Percentiles rank a stretch among this genome's conserved stretches.
These are phyloP conservation scores for Eilema griseolum DNA, from an alignment of 2,888 invertebrate genomes.

Conservation along the genomic window DNA sequence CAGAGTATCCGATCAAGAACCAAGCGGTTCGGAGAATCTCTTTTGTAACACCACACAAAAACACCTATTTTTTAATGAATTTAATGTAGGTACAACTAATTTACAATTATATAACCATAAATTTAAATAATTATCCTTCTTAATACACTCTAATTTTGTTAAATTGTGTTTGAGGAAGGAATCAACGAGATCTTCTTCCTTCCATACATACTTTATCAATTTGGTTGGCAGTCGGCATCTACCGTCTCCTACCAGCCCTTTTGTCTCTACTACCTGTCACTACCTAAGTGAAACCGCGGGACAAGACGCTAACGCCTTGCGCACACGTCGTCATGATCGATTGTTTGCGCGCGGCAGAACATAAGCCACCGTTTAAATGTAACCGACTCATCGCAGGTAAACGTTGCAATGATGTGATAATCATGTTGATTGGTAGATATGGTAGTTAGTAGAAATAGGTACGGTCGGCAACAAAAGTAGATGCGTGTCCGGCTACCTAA, in stretches of 20 bases:
- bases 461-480: neutral
- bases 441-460: neutral
- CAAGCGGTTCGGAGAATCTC: too few species aligned
- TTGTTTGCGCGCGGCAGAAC: slow-evolving; percentile 77
- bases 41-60: too few species aligned
- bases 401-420: slow-evolving; percentile 39
- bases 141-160: too few species aligned
- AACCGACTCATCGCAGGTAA: slow-evolving; percentile 32
- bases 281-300: slow-evolving; percentile 57
- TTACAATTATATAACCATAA: too few species aligned
- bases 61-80: too few species aligned
- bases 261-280: slow-evolving; percentile 19
- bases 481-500: too few species aligned
- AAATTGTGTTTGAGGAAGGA: too few species aligned
- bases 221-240: too few species aligned
- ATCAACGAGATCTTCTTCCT: too few species aligned
- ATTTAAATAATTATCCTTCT: too few species aligned
- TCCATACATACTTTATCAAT: neutral
- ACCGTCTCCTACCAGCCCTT: neutral
- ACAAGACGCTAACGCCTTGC: slow-evolving; percentile 62
- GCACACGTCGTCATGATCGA: slow-evolving; percentile 69
- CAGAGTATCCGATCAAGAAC: too few species aligned
- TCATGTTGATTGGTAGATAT: slow-evolving; percentile 28
- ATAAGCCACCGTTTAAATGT: slow-evolving; percentile 58
- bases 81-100: too few species aligned